Conservation (phyloP, 2,888 invertebrate genomes). For the Sphaerophoria taeniata region DNA sequence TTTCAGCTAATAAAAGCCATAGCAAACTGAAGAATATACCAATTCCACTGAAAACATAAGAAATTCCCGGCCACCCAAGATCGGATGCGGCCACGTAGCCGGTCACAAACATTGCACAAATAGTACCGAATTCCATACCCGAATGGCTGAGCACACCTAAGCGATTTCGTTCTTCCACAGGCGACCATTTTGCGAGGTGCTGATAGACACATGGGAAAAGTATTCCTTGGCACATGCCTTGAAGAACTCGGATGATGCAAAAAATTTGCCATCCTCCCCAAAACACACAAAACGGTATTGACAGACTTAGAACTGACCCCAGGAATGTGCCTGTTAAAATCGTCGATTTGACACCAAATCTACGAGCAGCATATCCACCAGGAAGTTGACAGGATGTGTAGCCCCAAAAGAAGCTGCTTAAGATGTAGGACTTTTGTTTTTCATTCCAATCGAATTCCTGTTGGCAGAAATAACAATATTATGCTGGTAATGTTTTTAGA, state of each 20-base stretch:
- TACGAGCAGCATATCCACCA: slow-evolving; percentile 86
- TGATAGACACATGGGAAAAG: slow-evolving; percentile 86
- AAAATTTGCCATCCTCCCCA: slow-evolving; percentile 85
- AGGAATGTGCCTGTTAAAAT: slow-evolving; percentile 83
- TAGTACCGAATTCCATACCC: slow-evolving; percentile 86
- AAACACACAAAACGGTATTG: slow-evolving; percentile 87
- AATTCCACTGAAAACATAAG: slow-evolving; percentile 84
- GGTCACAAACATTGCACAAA: slow-evolving; percentile 85
- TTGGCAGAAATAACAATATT: neutral
- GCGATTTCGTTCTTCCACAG: slow-evolving; percentile 86
- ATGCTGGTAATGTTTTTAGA: neutral
- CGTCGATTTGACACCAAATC: slow-evolving; percentile 87
- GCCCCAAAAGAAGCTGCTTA: slow-evolving; percentile 86
- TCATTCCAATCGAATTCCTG: slow-evolving; percentile 81
- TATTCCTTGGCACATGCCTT: slow-evolving; percentile 86
- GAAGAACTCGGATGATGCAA: slow-evolving; percentile 84
- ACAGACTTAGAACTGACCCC: slow-evolving; percentile 85
- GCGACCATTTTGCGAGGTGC: slow-evolving; percentile 86
- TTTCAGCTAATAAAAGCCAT: slow-evolving; percentile 84
- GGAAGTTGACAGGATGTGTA: slow-evolving; percentile 85
- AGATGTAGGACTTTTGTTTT: slow-evolving; percentile 83
- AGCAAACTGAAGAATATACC: slow-evolving; percentile 83
- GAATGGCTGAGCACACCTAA: slow-evolving; percentile 84
- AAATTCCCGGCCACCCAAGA: slow-evolving; percentile 86
- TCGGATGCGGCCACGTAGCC: slow-evolving; percentile 84